A percentile compares a stretch with the other conserved stretches of the same genome.
Evolutionary conservation across 1,140 invertebrate genomes (phyloP).

Genomic region (Drosophila nannoptera): DNA sequence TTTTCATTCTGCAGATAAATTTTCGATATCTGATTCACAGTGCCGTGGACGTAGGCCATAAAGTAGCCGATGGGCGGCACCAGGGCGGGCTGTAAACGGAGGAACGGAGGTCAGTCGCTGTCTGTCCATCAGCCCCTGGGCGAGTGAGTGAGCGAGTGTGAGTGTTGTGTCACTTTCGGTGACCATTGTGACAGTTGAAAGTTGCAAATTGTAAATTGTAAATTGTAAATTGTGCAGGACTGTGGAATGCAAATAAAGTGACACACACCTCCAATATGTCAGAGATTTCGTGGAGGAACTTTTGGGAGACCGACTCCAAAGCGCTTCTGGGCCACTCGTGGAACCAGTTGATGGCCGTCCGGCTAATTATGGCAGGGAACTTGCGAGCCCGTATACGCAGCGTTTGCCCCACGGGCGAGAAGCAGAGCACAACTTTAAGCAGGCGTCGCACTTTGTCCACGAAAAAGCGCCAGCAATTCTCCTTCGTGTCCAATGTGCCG

Average conservation of each 20-base stretch:
- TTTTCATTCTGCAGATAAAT: constrained; percentile 92
- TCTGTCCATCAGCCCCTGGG: constrained; percentile 53
- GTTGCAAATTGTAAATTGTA: constrained; percentile 62
- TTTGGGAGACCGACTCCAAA: constrained; percentile 91
- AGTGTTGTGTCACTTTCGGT: constrained; percentile 39
- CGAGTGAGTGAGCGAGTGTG: constrained; percentile 14
- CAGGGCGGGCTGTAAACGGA: constrained; percentile 71
- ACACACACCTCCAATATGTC: constrained; percentile 84
- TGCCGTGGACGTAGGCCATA: constrained; percentile 94
- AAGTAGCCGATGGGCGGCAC: constrained; percentile 86
- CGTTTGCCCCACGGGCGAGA: constrained; percentile 94
- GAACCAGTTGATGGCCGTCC: constrained; percentile 96
- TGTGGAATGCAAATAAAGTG: constrained; percentile 49
- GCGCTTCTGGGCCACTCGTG: constrained; percentile 97
- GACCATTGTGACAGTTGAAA: constrained; percentile 48
- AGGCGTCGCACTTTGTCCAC: constrained; percentile 91
- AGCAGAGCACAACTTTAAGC: constrained; percentile 90
- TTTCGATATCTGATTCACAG: constrained; percentile 93
- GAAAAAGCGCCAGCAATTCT: constrained; percentile 98
- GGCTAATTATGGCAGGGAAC: constrained; percentile 96
- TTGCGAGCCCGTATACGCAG: constrained; percentile 91
- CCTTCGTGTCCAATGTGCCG: constrained; percentile 91
- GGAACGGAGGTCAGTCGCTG: constrained; percentile 5
- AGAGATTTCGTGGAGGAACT: constrained; percentile 89
- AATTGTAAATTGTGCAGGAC: constrained; percentile 57